A percentile compares a stretch with the other conserved stretches of the same genome.
Evolutionary conservation across 2,113 vertebrate genomes (phyloP).

Genomic region (Xiphorhynchus elegans): DNA sequence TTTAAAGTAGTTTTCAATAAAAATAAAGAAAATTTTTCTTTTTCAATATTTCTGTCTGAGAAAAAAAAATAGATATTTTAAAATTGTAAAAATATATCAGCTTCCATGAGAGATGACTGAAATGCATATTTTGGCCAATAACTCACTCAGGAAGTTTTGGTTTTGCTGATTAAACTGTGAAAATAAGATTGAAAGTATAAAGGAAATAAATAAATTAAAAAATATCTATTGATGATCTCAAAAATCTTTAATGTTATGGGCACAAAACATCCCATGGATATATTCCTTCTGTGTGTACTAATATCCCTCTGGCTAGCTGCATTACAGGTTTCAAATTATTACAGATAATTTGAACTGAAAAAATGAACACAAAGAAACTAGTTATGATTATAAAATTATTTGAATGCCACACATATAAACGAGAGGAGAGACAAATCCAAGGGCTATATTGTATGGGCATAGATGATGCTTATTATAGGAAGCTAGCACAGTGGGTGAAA

Average conservation of each 20-base stretch:
- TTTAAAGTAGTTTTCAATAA: background rate
- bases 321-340: background rate
- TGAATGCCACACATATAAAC: background rate
- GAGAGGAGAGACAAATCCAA: background rate
- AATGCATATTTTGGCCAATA: background rate
- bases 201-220: background rate
- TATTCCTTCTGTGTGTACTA: background rate
- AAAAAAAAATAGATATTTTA: background rate
- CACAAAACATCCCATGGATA: background rate
- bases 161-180: background rate
- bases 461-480: background rate
- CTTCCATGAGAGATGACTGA: conserved; percentile 1
- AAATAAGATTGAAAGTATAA: background rate
- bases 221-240: background rate
- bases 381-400: background rate
- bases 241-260: background rate
- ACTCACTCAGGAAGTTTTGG: background rate
- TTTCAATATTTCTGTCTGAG: background rate
- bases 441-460: background rate
- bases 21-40: background rate
- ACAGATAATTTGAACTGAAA: background rate
- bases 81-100: background rate
- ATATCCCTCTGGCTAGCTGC: background rate
- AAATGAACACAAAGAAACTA: accelerated
- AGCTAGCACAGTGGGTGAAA: background rate